phyloP scores from a whole-genome alignment of 2,113 vertebrate species.

The Spheniscus mendiculus region DNA sequence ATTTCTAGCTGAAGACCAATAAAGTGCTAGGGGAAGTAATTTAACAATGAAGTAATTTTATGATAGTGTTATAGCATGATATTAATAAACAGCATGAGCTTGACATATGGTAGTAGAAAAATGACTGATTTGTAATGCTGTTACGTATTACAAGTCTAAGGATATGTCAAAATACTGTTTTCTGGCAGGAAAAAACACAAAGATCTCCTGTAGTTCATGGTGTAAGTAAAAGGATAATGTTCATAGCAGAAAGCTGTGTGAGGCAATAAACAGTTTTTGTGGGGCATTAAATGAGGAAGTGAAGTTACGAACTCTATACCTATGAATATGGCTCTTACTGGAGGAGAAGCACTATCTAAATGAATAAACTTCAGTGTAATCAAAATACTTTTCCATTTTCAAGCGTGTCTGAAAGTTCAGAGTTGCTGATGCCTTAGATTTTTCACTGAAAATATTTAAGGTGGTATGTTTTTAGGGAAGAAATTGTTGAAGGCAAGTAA shows the following conservation, averaged over 20 bases:
- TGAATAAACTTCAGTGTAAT: neutral
- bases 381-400: neutral
- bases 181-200: neutral
- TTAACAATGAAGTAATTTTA: neutral
- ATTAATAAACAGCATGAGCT: neutral
- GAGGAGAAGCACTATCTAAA: neutral
- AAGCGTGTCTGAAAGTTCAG: neutral
- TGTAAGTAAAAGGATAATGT: neutral
- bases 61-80: neutral
- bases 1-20: neutral
- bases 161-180: neutral
- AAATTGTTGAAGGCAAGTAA: neutral
- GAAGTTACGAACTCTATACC: neutral
- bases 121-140: neutral
- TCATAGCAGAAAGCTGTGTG: neutral
- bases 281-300: neutral
- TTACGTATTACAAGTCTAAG: neutral
- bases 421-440: neutral
- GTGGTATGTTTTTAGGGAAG: neutral
- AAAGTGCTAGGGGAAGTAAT: neutral
- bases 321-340: neutral
- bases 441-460: neutral
- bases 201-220: neutral
- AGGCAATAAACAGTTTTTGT: neutral
- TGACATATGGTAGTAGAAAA: neutral